Evolutionary conservation across 2,113 vertebrate species (phyloP).

Genomic region (rat (Rattus norvegicus)): DNA sequence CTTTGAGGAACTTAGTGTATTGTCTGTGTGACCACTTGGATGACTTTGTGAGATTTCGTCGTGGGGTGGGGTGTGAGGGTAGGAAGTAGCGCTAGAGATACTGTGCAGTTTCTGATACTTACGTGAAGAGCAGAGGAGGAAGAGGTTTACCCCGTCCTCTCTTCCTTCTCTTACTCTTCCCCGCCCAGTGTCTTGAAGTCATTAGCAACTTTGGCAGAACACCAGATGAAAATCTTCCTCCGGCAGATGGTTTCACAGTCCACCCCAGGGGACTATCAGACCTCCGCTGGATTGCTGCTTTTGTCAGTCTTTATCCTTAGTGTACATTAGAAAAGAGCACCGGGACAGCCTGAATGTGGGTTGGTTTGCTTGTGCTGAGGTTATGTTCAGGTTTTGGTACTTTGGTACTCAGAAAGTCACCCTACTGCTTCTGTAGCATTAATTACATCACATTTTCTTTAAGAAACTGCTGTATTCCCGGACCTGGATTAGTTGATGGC

Average conservation of each 20-base stretch:
- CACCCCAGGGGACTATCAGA: not conserved
- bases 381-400: constrained; percentile 6
- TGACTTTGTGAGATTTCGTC: not conserved
- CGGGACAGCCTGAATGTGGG: not conserved
- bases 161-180: not conserved
- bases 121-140: not conserved
- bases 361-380: not conserved
- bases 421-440: not conserved
- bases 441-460: not conserved
- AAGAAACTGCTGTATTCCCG: not conserved
- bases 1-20: not conserved
- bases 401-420: not conserved
- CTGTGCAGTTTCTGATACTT: not conserved
- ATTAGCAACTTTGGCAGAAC: constrained; percentile 32
- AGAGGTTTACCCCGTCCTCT: not conserved
- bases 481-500: not conserved
- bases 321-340: not conserved
- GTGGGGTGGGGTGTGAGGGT: too few species aligned
- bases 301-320: not conserved
- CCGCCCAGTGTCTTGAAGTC: constrained; percentile 11
- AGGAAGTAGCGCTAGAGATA: not conserved
- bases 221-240: constrained; percentile 31
- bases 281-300: not conserved
- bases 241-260: constrained; percentile 6
- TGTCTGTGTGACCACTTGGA: not conserved